Conservation (phyloP, 2,113 vertebrate genomes). For the Origma solitaria region DNA sequence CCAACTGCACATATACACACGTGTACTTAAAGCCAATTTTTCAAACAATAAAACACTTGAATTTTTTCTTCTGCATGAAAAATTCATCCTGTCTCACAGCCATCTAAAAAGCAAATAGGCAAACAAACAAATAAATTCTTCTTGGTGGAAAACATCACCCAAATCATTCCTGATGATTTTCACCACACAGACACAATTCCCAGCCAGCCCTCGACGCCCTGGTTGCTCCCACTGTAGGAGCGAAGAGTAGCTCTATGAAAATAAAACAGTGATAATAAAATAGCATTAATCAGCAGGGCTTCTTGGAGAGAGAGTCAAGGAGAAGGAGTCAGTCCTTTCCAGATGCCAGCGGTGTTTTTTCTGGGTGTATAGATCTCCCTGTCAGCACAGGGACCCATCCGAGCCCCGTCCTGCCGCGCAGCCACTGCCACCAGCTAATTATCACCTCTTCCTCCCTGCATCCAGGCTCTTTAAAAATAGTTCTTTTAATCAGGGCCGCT, state of each 20-base stretch:
- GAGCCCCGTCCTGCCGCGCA: rapidly evolving
- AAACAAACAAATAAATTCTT: slow-evolving; percentile 8
- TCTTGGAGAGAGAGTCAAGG: not conserved
- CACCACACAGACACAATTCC: not conserved
- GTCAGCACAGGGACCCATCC: not conserved
- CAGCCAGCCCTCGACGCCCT: not conserved
- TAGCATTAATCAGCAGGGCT: not conserved
- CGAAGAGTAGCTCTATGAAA: rapidly evolving
- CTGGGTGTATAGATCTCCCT: not conserved
- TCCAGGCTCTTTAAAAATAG: slow-evolving; percentile 52
- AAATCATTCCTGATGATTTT: not conserved
- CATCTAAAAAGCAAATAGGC: not conserved
- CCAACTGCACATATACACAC: not conserved
- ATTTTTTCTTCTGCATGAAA: slow-evolving; percentile 10
- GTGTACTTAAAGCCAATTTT: not conserved
- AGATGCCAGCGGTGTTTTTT: rapidly evolving
- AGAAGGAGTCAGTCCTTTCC: not conserved
- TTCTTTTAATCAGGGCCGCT: slow-evolving; percentile 41
- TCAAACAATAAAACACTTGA: not conserved
- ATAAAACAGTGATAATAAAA: not conserved
- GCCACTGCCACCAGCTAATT: not conserved
- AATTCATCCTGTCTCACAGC: slow-evolving; percentile 23
- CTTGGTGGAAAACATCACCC: not conserved
- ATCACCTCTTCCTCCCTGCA: not conserved
- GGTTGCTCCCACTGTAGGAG: not conserved